Conservation (phyloP, 92 coral and sea anemone genomes). For the Heliopora coerulea region DNA sequence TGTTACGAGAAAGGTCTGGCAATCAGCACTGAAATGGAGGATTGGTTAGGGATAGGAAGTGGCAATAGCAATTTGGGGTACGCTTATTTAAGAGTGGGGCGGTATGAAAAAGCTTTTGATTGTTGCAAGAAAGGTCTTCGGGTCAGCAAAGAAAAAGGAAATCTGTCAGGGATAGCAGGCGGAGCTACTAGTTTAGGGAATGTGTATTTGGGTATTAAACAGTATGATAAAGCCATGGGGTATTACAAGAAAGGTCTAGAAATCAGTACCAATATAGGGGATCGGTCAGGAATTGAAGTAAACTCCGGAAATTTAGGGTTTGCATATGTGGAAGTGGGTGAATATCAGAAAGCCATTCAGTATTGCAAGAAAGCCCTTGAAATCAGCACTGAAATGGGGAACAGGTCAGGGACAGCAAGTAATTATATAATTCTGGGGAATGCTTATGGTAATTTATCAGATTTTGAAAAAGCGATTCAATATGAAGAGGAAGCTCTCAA, state of each 20-base stretch:
- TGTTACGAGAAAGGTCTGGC: conserved; percentile 30
- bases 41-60: conserved; percentile 25
- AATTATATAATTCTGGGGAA: conserved; percentile 35
- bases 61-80: conserved; percentile 35
- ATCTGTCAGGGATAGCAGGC: conserved; percentile 25
- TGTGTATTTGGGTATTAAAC: conserved; percentile 24
- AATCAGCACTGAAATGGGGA: conserved; percentile 39
- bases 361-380: conserved; percentile 20
- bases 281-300: conserved; percentile 27
- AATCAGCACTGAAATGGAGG: conserved; percentile 30
- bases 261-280: conserved; percentile 25
- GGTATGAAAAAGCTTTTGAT: conserved; percentile 25
- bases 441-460: conserved; percentile 20
- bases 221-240: conserved; percentile 33
- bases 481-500: conserved; percentile 1
- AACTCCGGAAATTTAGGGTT: conserved; percentile 30
- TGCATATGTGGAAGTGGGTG: conserved; percentile 7
- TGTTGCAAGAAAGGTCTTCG: conserved; percentile 24
- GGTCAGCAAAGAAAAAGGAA: conserved; percentile 28
- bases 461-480: conserved; percentile 34
- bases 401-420: conserved; percentile 35
- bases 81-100: conserved; percentile 29
- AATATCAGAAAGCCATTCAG: conserved; percentile 25
- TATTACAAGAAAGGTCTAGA: conserved; percentile 34
- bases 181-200: conserved; percentile 35